phyloP scores from a whole-genome alignment of 2,797 vertebrate species.

The Sylvia borin region DNA sequence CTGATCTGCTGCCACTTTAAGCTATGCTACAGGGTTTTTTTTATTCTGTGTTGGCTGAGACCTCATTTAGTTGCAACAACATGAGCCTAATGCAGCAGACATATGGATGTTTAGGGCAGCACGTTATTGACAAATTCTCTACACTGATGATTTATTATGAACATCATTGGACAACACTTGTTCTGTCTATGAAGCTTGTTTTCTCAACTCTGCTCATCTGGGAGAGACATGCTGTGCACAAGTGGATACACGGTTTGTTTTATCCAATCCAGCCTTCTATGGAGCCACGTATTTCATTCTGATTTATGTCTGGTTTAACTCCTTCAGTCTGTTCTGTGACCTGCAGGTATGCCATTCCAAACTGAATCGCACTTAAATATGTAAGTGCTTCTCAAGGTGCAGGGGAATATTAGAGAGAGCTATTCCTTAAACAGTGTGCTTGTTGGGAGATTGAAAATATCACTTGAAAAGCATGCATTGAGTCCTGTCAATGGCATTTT shows the following conservation, averaged over 20 bases:
- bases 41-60: conserved; percentile 33
- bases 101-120: conserved; percentile 62
- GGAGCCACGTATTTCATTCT: not conserved
- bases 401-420: not conserved
- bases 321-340: conserved; percentile 5
- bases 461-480: not conserved
- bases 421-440: not conserved
- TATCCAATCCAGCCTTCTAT: not conserved
- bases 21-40: not conserved
- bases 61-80: conserved; percentile 66
- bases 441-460: not conserved
- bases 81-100: conserved; percentile 45
- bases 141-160: conserved; percentile 75
- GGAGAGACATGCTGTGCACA: conserved; percentile 60
- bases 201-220: conserved; percentile 65
- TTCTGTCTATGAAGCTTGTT: conserved; percentile 66
- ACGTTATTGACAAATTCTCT: conserved; percentile 75
- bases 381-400: not conserved
- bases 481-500: not conserved
- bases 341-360: not conserved
- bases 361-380: not conserved
- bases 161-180: conserved; percentile 67
- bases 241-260: conserved; percentile 21
- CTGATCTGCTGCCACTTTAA: conserved; percentile 42
- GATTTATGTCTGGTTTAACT: not conserved